Evolutionary conservation across 1,140 invertebrate species (phyloP).

Genomic region (Sycophaga agraensis): DNA sequence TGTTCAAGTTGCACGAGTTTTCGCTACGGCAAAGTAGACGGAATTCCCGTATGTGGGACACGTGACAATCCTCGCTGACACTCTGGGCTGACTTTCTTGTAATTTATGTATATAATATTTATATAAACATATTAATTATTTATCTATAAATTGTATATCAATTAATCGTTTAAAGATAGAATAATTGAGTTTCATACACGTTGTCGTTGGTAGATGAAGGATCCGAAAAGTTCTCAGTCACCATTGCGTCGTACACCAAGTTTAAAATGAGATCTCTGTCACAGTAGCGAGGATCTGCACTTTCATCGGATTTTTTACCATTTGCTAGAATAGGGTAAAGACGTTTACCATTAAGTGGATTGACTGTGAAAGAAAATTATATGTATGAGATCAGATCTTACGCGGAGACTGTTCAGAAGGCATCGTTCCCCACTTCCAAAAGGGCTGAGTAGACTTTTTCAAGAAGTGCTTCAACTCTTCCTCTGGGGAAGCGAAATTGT

Average conservation of each 20-base stretch:
- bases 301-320: conserved; percentile 62
- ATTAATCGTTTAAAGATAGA: too few relatives aligned
- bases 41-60: conserved; percentile 5
- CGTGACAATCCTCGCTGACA: conserved; percentile 29
- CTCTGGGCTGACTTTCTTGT: conserved; percentile 23
- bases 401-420: conserved; percentile 16
- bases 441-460: conserved; percentile 68
- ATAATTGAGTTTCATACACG: conserved; percentile 59
- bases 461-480: conserved; percentile 75
- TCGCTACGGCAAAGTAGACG: conserved; percentile 10
- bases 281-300: conserved; percentile 63
- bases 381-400: conserved; percentile 8
- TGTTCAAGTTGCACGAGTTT: conserved; percentile 29
- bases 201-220: conserved; percentile 71
- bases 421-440: conserved; percentile 24
- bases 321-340: conserved; percentile 42
- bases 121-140: conserved; percentile 13
- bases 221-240: conserved; percentile 81
- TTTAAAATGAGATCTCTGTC: conserved; percentile 82
- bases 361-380: too few relatives aligned
- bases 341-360: too few relatives aligned
- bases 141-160: background rate
- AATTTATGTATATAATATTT: conserved; percentile 2
- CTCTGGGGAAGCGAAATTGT: conserved; percentile 62
- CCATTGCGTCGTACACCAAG: conserved; percentile 83